Evolutionary conservation across 2,888 invertebrate species (phyloP), one percentile per base, ranked within the genome.

Genomic region (Cosmia pyralina): DNA sequence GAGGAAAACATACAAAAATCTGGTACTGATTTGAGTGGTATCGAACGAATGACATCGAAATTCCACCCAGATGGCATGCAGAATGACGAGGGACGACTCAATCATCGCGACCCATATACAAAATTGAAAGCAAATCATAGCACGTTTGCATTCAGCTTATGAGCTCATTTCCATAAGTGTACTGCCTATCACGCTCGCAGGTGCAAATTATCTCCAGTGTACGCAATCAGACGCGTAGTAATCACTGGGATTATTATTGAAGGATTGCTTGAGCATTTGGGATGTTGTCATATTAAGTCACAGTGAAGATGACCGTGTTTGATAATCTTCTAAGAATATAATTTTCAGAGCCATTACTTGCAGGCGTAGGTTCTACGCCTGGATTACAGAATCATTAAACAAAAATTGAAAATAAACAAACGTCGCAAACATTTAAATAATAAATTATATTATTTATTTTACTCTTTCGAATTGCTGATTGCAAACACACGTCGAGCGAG

Each of bases 151-250:
- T 88, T 90, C 86, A 88, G 89, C 89, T 92, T 91, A 91, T 89
- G 88, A 89, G 85, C 88, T 89, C 87, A 90, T 91, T 90, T 89
- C 88, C 89, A 89, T 90, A 90, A 90, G 89, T 89, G 88, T 88
- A 87, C 82, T 72, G 82, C 79, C 82, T 87, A 88, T 88, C 89
- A 78, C 85, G 79, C 70, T 76, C 82, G 83, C 88, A 86, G 87
- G 87, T 86, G 85, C 82, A 77, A 83, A 89, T 90, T 86, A 89
- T 88, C 86, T 84, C 74, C 83, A 74, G 63, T 82, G 60, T 64
- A 75, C 72, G 79, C 79, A 83, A 84, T 80, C 79, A 79, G 65
- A 68, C 67, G 76, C 69, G 76, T 58, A 46, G 62, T 81, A 81
- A 81, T 79, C 75, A 81, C 72, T 41, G 63, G 72, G 75, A 82